Evolutionary conservation across 2,888 invertebrate genomes (phyloP).

Genomic region (Tubulanus polymorphus): DNA sequence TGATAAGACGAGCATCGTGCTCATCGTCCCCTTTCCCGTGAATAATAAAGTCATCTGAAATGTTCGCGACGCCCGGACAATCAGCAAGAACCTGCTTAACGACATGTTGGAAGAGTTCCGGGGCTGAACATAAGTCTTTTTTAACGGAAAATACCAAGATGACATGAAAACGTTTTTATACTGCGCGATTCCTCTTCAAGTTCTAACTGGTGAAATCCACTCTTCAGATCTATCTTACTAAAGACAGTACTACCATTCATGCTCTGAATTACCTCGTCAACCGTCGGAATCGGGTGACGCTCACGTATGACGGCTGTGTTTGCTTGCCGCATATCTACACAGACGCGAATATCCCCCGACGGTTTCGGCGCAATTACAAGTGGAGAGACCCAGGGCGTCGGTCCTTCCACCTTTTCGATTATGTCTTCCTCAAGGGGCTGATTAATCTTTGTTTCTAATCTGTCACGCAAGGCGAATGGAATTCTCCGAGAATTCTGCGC

Average conservation of each 20-base stretch:
- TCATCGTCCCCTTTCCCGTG: constrained; percentile 18
- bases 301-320: constrained; percentile 19
- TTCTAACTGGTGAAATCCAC: constrained; percentile 13
- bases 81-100: constrained; percentile 11
- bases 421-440: constrained; percentile 9
- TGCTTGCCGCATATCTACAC: constrained; percentile 9
- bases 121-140: constrained; percentile 18
- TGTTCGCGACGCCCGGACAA: constrained; percentile 16
- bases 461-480: constrained; percentile 10
- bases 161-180: constrained; percentile 13
- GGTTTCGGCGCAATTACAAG: constrained; percentile 18
- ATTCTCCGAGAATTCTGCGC: constrained; percentile 8
- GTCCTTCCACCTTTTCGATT: constrained; percentile 15
- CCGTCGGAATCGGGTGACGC: constrained; percentile 18
- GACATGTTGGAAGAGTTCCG: constrained; percentile 3
- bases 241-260: constrained; percentile 19
- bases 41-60: constrained; percentile 21
- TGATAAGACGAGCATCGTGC: constrained; percentile 16
- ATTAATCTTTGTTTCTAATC: constrained; percentile 10
- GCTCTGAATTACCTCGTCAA: constrained; percentile 18
- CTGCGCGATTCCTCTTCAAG: constrained; percentile 7
- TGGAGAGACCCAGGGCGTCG: constrained; percentile 20
- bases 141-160: constrained; percentile 6
- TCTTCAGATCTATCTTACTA: constrained; percentile 20
- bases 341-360: constrained; percentile 19